These are phyloP conservation scores for Tenrec ecaudatus DNA, from an alignment of 2,113 vertebrate species.

Conservation along the genomic window DNA sequence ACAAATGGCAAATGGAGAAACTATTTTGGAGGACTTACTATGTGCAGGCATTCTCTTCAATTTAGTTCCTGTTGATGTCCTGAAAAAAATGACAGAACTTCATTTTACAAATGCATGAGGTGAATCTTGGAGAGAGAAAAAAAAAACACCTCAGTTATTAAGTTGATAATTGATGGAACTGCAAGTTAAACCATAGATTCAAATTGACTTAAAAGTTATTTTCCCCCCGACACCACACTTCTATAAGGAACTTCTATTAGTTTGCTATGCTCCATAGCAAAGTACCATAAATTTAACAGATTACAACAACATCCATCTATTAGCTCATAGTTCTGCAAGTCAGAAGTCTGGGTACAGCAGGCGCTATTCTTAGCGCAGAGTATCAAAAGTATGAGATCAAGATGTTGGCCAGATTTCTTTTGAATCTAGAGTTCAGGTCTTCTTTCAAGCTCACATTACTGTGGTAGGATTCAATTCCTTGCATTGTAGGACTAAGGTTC, in stretches of 20 bases:
- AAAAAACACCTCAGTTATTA: background rate
- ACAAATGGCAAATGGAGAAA: too few species aligned
- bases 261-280: background rate
- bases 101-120: slow-evolving; percentile 30
- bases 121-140: slow-evolving; percentile 22
- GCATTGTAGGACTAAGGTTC: background rate
- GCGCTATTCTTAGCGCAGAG: background rate
- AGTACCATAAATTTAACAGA: background rate
- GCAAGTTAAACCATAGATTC: slow-evolving; percentile 5
- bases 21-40: too few species aligned
- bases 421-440: background rate
- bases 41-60: background rate
- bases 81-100: slow-evolving; percentile 1
- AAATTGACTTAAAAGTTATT: slow-evolving; percentile 18
- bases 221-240: background rate
- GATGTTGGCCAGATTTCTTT: background rate
- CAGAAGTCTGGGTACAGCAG: slow-evolving; percentile 9
- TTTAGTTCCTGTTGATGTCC: slow-evolving; percentile 5
- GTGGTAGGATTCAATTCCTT: background rate
- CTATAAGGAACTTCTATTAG: background rate
- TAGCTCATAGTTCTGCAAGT: slow-evolving; percentile 10
- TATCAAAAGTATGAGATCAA: slow-evolving; percentile 43
- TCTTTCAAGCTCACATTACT: background rate
- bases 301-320: slow-evolving; percentile 28
- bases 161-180: slow-evolving; percentile 18